phyloP scores from a whole-genome alignment of 2,888 invertebrate genomes.

The Tridacna gigas region DNA sequence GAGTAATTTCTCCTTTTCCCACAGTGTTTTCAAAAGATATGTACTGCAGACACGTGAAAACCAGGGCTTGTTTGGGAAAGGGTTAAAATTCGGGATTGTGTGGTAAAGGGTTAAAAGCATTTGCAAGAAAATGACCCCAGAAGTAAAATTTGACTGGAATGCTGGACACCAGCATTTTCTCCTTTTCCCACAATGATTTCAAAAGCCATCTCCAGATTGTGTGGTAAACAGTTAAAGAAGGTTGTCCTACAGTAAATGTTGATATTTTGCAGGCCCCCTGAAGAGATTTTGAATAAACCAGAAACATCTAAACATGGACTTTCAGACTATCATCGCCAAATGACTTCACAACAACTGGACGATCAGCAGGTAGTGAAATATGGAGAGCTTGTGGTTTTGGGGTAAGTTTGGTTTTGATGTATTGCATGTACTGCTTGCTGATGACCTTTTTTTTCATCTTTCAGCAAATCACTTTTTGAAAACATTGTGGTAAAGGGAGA shows the following conservation, averaged over 20 bases:
- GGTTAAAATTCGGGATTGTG: too few relatives aligned
- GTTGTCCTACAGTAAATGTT: too few relatives aligned
- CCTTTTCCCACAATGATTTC: not conserved
- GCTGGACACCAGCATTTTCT: not conserved
- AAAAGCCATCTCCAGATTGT: too few relatives aligned
- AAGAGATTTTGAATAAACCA: slow-evolving; percentile 41
- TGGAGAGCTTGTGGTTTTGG: slow-evolving; percentile 80
- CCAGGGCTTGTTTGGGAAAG: too few relatives aligned
- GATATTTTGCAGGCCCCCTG: slow-evolving; percentile 25
- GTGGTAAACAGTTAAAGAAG: too few relatives aligned
- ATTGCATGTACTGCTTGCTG: too few relatives aligned
- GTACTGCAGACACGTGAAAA: too few relatives aligned
- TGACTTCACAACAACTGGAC: slow-evolving; percentile 32
- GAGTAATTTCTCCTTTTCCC: slow-evolving; percentile 7
- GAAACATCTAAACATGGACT: slow-evolving; percentile 37
- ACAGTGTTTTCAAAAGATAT: not conserved
- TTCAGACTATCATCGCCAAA: slow-evolving; percentile 24
- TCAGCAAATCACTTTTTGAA: too few relatives aligned
- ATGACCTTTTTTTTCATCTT: too few relatives aligned
- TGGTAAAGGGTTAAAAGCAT: too few relatives aligned
- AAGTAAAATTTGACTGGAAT: too few relatives aligned
- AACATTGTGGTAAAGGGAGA: not conserved
- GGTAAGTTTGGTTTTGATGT: slow-evolving; percentile 65
- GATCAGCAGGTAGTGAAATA: slow-evolving; percentile 72
- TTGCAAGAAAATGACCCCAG: too few relatives aligned